These are phyloP conservation scores for Mirza zaza DNA, from an alignment of 2,113 vertebrate genomes.

Conservation along the genomic window DNA sequence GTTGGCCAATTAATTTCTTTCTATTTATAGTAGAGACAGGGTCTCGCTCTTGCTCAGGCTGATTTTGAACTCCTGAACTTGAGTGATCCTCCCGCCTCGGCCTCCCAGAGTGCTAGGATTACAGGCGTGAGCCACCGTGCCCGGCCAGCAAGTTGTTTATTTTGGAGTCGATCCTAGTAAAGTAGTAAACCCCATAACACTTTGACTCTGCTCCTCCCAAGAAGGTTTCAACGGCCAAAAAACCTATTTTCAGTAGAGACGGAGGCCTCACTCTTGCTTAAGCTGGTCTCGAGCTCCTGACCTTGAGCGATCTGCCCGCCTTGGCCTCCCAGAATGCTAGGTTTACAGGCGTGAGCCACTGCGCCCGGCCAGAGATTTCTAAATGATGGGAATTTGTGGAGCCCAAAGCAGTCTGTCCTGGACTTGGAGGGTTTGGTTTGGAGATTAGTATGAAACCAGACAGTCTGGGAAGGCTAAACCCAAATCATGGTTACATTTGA, in stretches of 20 bases:
- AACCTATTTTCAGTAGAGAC: not conserved
- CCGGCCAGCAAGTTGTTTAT: not conserved
- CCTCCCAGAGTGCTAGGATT: too few species aligned
- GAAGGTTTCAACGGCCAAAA: not conserved
- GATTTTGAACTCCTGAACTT: too few species aligned
- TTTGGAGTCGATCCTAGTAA: not conserved
- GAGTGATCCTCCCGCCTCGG: too few species aligned
- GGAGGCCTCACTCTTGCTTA: not conserved
- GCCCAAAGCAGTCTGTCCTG: not conserved
- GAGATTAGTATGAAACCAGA: not conserved
- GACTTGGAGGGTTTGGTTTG: not conserved
- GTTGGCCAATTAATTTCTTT: too few species aligned
- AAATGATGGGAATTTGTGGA: not conserved
- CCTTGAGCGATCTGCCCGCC: not conserved
- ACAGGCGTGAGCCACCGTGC: too few species aligned
- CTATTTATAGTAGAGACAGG: too few species aligned
- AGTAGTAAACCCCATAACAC: not conserved
- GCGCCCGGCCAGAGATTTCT: not conserved
- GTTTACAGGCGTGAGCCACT: not conserved
- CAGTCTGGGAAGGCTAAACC: not conserved
- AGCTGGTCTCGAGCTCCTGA: not conserved
- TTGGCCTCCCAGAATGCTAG: not conserved
- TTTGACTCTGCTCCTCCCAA: not conserved
- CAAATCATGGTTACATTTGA: not conserved
- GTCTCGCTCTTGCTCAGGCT: too few species aligned